Evolutionary conservation across 2,888 invertebrate genomes (phyloP).

Genomic region (Trachelus troglodyta): DNA sequence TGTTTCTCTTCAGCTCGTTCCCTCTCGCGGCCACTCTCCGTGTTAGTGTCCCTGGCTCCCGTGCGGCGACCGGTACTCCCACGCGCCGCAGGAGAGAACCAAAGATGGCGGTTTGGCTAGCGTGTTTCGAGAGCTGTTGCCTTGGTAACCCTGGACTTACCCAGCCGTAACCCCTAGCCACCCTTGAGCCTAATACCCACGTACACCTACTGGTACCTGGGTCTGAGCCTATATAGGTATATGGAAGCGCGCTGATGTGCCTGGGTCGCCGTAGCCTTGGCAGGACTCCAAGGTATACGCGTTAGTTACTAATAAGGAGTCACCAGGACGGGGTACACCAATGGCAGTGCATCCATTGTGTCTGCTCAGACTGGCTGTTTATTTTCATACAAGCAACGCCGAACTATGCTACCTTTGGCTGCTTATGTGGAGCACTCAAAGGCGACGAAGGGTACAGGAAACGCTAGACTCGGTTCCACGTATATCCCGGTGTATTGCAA

Average conservation of each 20-base stretch:
- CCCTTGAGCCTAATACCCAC: constrained; percentile 9
- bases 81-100: constrained; percentile 36
- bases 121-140: constrained; percentile 65
- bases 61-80: constrained; percentile 26
- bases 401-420: background rate
- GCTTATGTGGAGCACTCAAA: background rate
- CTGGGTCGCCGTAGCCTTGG: background rate
- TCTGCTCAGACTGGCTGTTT: background rate
- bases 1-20: constrained; percentile 22
- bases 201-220: background rate
- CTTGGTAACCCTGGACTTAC: constrained; percentile 64
- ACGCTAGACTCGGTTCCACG: background rate
- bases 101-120: constrained; percentile 55
- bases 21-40: constrained; percentile 10
- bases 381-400: background rate
- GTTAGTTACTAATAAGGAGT: background rate
- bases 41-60: constrained; percentile 19
- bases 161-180: constrained; percentile 53
- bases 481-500: background rate
- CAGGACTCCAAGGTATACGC: background rate
- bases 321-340: background rate
- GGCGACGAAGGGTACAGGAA: background rate
- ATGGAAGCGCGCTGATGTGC: background rate
- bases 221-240: background rate
- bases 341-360: background rate